These are phyloP conservation scores for Diploscapter pachys DNA, from an alignment of 1,140 invertebrate species.

Conservation along the genomic window DNA sequence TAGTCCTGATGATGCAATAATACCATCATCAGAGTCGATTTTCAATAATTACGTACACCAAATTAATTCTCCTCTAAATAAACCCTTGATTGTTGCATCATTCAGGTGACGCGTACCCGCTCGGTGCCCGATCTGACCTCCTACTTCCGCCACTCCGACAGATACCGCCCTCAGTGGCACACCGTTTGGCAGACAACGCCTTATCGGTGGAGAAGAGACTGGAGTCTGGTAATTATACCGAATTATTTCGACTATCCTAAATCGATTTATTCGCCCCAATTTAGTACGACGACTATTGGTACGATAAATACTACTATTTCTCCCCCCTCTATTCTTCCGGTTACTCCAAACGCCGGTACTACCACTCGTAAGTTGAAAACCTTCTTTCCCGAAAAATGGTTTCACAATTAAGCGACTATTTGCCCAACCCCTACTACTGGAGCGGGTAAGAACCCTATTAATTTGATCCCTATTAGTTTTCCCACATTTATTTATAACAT, in stretches of 20 bases:
- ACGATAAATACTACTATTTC: constrained; percentile 41
- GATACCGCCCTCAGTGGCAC: constrained; percentile 40
- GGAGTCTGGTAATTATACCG: constrained; percentile 19
- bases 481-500: too few species aligned
- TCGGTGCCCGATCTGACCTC: constrained; percentile 36
- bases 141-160: constrained; percentile 33
- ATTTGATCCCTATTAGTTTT: too few species aligned
- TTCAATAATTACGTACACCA: too few species aligned
- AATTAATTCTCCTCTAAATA: too few species aligned
- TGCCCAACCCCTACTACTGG: constrained; percentile 40
- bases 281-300: constrained; percentile 43
- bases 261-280: background rate
- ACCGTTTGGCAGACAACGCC: constrained; percentile 23
- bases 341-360: constrained; percentile 33
- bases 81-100: background rate
- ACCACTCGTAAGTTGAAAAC: constrained; percentile 1
- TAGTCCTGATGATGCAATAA: background rate
- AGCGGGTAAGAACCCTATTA: background rate
- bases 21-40: background rate
- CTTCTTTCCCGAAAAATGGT: too few species aligned
- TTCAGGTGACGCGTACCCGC: constrained; percentile 35
- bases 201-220: constrained; percentile 29
- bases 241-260: background rate
- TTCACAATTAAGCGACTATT: constrained; percentile 21
- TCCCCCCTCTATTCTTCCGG: constrained; percentile 34